A percentile compares a stretch with the other conserved stretches of the same genome.
Conservation (phyloP, 2,113 vertebrate genomes). For the Marmota flaviventris region DNA sequence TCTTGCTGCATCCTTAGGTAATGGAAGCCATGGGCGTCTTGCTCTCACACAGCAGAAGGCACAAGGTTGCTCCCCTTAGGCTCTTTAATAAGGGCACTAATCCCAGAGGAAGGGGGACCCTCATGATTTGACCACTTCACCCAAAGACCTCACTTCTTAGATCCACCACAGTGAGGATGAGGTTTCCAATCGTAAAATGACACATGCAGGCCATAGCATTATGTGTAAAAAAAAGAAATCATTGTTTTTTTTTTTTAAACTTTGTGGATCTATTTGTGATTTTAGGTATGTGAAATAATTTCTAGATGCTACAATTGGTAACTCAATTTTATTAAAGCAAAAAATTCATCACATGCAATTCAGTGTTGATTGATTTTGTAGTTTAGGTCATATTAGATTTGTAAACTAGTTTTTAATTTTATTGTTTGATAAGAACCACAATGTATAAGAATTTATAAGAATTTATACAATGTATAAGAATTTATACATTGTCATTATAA, state of each 20-base stretch:
- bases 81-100: neutral
- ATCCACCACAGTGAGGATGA: neutral
- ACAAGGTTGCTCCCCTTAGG: neutral
- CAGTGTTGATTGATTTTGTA: slow-evolving; percentile 11
- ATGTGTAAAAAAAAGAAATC: neutral
- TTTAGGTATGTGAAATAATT: neutral
- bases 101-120: neutral
- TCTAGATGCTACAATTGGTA: neutral
- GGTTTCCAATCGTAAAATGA: neutral
- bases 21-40: neutral
- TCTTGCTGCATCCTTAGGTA: neutral
- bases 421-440: neutral
- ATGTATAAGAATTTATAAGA: neutral
- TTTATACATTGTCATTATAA: neutral
- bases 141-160: neutral
- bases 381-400: neutral
- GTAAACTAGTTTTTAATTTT: neutral
- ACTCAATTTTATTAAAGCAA: slow-evolving; percentile 10
- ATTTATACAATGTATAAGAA: neutral
- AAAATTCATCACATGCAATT: neutral
- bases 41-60: neutral
- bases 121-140: neutral
- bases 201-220: neutral
- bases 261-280: neutral
- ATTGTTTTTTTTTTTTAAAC: neutral